Base-by-base conservation (phyloP, 2,113 vertebrate species). In the Neodontobutis hainanensis region DNA sequence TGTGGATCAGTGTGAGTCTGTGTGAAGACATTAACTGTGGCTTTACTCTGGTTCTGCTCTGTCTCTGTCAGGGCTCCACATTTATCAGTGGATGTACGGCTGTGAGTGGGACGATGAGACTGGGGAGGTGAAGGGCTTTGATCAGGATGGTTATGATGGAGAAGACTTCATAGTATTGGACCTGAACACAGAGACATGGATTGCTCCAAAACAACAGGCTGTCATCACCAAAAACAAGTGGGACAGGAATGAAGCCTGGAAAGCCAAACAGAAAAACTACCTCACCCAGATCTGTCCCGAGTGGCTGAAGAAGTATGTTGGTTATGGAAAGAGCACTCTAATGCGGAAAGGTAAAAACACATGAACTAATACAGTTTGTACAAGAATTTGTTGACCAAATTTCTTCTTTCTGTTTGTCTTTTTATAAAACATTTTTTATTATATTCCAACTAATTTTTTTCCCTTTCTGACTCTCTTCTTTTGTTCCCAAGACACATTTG, bases 51-150 rank as follows among this genome's bases (percentile, higher is more conserved):
- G 9, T 35, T 27, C 19, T 27, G 19, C 56, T 58, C 14, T 60
- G 8, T 55, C 46, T 75, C 48, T 66, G 4, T 72, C 65, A 85
- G 82, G 62, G 44, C 40, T 55, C 11, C 88, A 91, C 34, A 74
- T 52, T 0, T 0, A 0, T 1, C 91, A 91, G 73, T 0, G 0
- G 0, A 65, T 80, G 78, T 0, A 0, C 0, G 87, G 86, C 16
- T 93, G 89, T 70, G 57, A 91, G 0, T 14, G 84, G 60, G 46
- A 84, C 15, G 56, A 65, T 4, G 8, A 69, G 0, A 65, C 82
- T 0, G 4, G 1, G 0, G 5, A 2, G 3, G 63, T 15, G 0
- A 38, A 5, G 0, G 85, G 78, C 0, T 83, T 6, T 3, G 0
- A 0, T 0, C 85, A 79, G 36, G 0, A 0, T 0, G 78, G 70